Conservation (phyloP, 2,888 invertebrate species). For the Callinectes sapidus region DNA sequence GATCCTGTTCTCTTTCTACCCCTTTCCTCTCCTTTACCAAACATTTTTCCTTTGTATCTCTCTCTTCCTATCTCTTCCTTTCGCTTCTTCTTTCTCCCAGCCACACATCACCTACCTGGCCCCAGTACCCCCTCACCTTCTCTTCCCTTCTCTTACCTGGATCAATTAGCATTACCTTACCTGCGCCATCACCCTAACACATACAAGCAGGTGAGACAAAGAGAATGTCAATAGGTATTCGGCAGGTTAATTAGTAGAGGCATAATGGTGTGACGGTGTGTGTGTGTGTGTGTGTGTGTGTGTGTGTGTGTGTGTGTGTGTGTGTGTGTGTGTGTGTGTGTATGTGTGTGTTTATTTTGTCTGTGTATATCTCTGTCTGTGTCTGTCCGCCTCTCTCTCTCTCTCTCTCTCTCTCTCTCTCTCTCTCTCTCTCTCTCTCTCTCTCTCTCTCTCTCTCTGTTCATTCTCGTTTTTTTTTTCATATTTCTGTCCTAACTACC, state of each 20-base stretch:
- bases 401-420: conserved; percentile 5
- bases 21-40: not conserved
- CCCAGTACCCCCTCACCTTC: not conserved
- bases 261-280: not conserved
- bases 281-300: not conserved
- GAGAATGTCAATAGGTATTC: not conserved
- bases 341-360: not conserved
- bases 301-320: too few species aligned
- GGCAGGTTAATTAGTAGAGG: not conserved
- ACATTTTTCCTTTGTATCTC: too few species aligned
- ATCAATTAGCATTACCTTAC: not conserved
- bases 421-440: conserved; percentile 1
- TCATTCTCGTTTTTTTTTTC: too few species aligned
- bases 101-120: not conserved
- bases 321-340: not conserved
- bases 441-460: too few species aligned
- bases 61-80: not conserved
- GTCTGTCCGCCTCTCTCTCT: too few species aligned
- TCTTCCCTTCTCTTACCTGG: not conserved
- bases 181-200: not conserved
- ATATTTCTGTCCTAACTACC: too few species aligned
- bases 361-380: not conserved
- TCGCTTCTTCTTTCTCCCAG: not conserved
- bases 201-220: not conserved
- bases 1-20: not conserved